Percentiles rank a stretch among this genome's conserved stretches.
Conservation (phyloP, 64 coral and sea anemone genomes). For the Platygyra sinensis region DNA sequence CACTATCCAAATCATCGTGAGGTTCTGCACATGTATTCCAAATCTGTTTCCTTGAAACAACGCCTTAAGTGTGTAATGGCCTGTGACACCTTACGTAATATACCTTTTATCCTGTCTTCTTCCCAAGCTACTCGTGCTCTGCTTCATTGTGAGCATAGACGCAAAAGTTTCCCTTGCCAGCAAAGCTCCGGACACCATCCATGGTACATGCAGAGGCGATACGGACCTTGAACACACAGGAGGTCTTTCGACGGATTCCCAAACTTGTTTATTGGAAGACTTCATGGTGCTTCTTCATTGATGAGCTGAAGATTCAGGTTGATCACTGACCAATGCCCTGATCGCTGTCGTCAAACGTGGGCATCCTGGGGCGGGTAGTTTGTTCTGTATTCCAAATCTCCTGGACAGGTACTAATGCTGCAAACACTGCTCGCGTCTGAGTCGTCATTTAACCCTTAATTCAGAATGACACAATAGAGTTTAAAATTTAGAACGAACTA, state of each 20-base stretch:
- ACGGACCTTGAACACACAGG: not conserved
- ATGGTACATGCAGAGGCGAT: not conserved
- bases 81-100: not conserved
- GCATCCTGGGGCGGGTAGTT: slow-evolving; percentile 1
- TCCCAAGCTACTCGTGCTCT: slow-evolving; percentile 15
- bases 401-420: slow-evolving; percentile 14
- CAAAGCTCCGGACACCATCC: not conserved
- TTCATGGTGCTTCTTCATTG: not conserved
- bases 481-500: no score
- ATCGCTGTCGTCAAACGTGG: slow-evolving; percentile 3
- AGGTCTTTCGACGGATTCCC: not conserved
- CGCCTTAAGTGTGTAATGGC: no score
- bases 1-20: no score
- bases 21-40: no score
- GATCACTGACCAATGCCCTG: not conserved
- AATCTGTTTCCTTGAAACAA: no score
- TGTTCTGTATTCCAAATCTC: not conserved
- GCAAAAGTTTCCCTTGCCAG: slow-evolving; percentile 9
- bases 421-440: slow-evolving; percentile 36
- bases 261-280: not conserved
- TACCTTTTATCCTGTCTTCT: not conserved
- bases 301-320: not conserved
- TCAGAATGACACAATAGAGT: not conserved
- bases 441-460: not conserved
- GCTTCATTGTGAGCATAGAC: not conserved